Conservation (phyloP, 2,888 invertebrate species). For the Caenorhabditis drosophilae region DNA sequence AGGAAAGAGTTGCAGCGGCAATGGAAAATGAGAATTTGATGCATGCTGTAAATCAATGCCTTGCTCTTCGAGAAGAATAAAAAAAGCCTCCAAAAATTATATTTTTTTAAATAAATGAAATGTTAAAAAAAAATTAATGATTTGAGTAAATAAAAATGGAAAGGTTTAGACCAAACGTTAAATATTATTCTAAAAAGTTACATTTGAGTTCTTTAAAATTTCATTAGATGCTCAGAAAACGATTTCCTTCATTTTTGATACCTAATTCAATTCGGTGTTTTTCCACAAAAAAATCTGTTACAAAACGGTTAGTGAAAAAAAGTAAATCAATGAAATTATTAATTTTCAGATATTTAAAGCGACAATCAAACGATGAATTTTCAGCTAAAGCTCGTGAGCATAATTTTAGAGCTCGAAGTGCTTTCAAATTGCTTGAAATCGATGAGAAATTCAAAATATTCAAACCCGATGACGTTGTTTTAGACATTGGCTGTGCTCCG, state of each 20-base stretch:
- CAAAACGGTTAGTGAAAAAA: too few species aligned
- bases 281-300: too few species aligned
- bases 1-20: slow-evolving; percentile 94
- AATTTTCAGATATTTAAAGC: slow-evolving; percentile 45
- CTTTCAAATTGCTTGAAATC: slow-evolving; percentile 67
- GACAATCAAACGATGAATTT: slow-evolving; percentile 61
- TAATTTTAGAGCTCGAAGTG: slow-evolving; percentile 64
- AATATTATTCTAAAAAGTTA: too few species aligned
- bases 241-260: too few species aligned
- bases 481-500: slow-evolving; percentile 66
- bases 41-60: slow-evolving; percentile 91
- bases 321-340: too few species aligned
- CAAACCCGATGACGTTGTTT: slow-evolving; percentile 40
- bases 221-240: too few species aligned
- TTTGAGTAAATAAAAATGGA: too few species aligned
- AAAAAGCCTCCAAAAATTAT: background rate
- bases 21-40: slow-evolving; percentile 89
- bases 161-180: too few species aligned
- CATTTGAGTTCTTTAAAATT: too few species aligned
- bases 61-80: slow-evolving; percentile 69
- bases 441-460: slow-evolving; percentile 60
- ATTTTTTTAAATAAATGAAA: too few species aligned
- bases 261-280: too few species aligned
- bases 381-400: slow-evolving; percentile 56
- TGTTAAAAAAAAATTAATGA: too few species aligned